Evolutionary conservation across 2,113 vertebrate genomes (phyloP).

Genomic region (Hyperopisus bebe): DNA sequence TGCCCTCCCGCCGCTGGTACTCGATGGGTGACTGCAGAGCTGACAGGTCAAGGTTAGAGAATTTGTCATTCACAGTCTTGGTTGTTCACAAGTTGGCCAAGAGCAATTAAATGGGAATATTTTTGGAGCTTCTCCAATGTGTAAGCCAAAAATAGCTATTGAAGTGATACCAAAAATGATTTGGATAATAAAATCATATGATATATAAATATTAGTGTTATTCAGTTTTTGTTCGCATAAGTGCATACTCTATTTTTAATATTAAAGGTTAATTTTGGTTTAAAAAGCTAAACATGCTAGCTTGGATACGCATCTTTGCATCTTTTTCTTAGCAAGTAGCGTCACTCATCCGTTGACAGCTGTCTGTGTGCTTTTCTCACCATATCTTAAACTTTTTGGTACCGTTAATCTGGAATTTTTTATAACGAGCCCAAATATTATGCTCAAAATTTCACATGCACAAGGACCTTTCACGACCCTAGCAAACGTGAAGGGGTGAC

Average conservation of each 20-base stretch:
- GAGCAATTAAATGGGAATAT: background rate
- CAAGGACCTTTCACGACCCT: background rate
- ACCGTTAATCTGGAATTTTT: background rate
- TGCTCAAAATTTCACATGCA: background rate
- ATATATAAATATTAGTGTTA: background rate
- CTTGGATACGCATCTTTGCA: background rate
- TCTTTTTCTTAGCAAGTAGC: background rate
- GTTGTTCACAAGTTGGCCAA: background rate
- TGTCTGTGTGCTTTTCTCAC: background rate
- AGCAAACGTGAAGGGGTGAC: background rate
- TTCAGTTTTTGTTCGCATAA: background rate
- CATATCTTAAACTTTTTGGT: background rate
- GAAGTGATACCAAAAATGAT: background rate
- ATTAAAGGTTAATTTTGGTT: background rate
- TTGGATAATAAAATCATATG: background rate
- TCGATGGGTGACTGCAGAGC: slow-evolving; percentile 88
- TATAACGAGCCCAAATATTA: background rate
- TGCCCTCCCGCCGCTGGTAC: slow-evolving; percentile 82
- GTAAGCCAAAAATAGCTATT: background rate
- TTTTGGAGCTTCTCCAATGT: background rate
- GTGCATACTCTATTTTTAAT: background rate
- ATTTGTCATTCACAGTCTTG: background rate
- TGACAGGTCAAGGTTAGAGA: slow-evolving; percentile 33
- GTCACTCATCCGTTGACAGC: background rate
- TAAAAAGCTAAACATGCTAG: background rate